phyloP scores from a whole-genome alignment of 2,888 invertebrate genomes.

The Phortica magna region DNA sequence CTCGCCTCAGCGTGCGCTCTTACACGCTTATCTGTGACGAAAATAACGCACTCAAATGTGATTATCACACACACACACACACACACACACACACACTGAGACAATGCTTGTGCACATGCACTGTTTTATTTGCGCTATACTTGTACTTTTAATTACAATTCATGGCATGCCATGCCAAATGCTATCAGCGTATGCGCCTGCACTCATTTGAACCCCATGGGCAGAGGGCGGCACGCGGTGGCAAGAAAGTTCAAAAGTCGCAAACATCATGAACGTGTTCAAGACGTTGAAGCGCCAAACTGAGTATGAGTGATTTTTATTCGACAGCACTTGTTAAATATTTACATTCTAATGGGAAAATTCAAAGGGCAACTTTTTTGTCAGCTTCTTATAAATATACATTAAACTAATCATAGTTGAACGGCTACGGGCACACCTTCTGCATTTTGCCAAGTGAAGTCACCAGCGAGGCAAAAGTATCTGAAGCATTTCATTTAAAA shows the following conservation, averaged over 20 bases:
- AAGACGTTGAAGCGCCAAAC: background rate
- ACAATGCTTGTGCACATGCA: background rate
- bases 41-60: conserved; percentile 9
- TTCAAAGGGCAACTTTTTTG: too few species aligned
- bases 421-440: background rate
- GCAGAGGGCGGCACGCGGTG: background rate
- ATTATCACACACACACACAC: conserved; percentile 16
- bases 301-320: background rate
- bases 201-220: conserved; percentile 21
- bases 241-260: conserved; percentile 7
- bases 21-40: conserved; percentile 16
- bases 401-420: too few species aligned
- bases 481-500: background rate
- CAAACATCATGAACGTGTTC: conserved; percentile 9
- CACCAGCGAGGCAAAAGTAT: conserved; percentile 8
- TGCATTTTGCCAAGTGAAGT: background rate
- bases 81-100: background rate
- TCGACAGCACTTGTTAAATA: too few species aligned
- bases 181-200: conserved; percentile 24
- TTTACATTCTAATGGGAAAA: too few species aligned
- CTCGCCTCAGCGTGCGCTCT: background rate
- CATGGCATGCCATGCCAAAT: conserved; percentile 25
- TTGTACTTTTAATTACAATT: conserved; percentile 27
- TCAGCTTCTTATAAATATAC: too few species aligned
- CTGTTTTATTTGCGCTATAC: conserved; percentile 22